A percentile compares a stretch with the other conserved stretches of the same genome.
Evolutionary conservation across 2,797 vertebrate species (phyloP).

Genomic region (Phyllotis vaccarum): DNA sequence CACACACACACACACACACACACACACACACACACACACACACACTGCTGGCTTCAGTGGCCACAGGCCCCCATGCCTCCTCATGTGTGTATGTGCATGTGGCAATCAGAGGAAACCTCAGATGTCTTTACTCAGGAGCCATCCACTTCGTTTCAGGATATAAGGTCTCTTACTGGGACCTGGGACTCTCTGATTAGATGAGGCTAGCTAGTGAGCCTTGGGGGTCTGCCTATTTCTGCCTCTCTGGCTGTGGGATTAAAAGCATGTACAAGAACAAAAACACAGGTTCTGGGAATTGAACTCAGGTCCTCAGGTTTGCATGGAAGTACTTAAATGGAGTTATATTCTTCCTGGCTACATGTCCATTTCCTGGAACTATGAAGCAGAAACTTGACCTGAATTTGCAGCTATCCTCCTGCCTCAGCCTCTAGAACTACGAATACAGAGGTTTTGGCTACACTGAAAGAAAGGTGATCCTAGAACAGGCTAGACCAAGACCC

Average conservation of each 20-base stretch:
- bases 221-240: neutral
- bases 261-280: neutral
- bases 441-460: neutral
- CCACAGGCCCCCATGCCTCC: neutral
- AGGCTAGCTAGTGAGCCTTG: neutral
- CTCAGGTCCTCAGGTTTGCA: neutral
- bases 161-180: neutral
- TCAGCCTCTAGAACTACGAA: neutral
- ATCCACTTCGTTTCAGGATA: neutral
- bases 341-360: neutral
- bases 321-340: neutral
- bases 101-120: neutral
- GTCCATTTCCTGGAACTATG: neutral
- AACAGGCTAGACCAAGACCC: neutral
- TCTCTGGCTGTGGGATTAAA: neutral
- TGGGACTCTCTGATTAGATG: neutral
- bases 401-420: neutral
- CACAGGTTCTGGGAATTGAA: neutral
- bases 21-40: rapidly evolving
- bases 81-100: neutral
- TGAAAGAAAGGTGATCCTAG: neutral
- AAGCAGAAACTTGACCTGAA: neutral
- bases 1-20: rapidly evolving
- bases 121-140: neutral
- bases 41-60: too few species aligned